These are phyloP conservation scores for Lochmaea crataegi DNA, from an alignment of 2,888 invertebrate genomes.

Conservation along the genomic window DNA sequence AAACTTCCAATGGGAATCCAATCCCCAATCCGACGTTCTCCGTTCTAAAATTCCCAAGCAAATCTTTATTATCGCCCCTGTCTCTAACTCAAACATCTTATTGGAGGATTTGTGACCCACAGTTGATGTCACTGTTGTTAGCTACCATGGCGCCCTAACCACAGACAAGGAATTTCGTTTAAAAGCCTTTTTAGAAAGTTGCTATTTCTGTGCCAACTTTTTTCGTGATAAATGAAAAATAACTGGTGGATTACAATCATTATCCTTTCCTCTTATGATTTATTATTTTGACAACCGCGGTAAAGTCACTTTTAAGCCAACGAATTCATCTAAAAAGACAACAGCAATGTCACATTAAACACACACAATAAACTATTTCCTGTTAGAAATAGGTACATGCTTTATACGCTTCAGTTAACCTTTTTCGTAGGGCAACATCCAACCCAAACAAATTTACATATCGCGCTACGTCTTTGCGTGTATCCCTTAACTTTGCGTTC, in stretches of 20 bases:
- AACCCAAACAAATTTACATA: constrained; percentile 32
- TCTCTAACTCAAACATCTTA: constrained; percentile 59
- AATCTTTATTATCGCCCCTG: constrained; percentile 58
- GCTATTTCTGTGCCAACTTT: constrained; percentile 14
- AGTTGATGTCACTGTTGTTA: constrained; percentile 49
- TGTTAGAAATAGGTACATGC: constrained; percentile 9
- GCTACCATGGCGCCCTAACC: constrained; percentile 39
- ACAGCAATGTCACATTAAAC: constrained; percentile 8
- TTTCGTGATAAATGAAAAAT: constrained; percentile 24
- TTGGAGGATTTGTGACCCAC: constrained; percentile 53
- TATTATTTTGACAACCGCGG: no score
- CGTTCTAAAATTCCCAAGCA: constrained; percentile 49
- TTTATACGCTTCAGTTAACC: constrained; percentile 15
- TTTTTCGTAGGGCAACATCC: constrained; percentile 19
- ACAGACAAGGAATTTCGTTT: constrained; percentile 47
- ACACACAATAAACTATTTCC: constrained; percentile 10
- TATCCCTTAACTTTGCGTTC: constrained; percentile 21
- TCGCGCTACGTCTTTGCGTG: constrained; percentile 24
- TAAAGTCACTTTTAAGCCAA: constrained; percentile 3
- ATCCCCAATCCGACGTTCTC: constrained; percentile 43
- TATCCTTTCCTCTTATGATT: no score
- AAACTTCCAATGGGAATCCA: constrained; percentile 52
- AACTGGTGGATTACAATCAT: constrained; percentile 9
- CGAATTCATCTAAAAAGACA: constrained; percentile 7
- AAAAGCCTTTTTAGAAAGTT: constrained; percentile 41